Evolutionary conservation across 2,797 vertebrate genomes (phyloP).

Genomic region (Coracias cyanogaster): DNA sequence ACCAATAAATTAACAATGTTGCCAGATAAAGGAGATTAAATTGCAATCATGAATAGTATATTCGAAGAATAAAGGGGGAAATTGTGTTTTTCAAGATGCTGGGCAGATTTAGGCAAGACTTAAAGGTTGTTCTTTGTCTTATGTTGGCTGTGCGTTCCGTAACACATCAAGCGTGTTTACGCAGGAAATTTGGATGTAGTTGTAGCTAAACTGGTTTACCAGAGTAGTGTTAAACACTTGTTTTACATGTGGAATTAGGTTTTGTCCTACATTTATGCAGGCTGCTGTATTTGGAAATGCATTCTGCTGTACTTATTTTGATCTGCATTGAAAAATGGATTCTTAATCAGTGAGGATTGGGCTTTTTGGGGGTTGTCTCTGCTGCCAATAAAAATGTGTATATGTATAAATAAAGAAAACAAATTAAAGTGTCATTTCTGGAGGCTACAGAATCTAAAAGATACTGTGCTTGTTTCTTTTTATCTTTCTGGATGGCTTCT

Average conservation of each 20-base stretch:
- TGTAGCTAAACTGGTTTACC: slow-evolving; percentile 43
- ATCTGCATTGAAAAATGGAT: background rate
- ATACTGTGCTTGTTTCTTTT: background rate
- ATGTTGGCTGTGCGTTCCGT: background rate
- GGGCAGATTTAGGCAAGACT: background rate
- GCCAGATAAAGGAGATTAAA: background rate
- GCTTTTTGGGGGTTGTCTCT: background rate
- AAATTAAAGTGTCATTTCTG: background rate
- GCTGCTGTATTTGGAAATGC: background rate
- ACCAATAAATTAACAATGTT: background rate
- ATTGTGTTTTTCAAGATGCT: background rate
- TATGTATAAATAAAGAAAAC: background rate
- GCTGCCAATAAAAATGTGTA: background rate
- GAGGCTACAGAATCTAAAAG: background rate
- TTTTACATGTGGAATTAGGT: slow-evolving; percentile 6
- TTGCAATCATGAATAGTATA: background rate
- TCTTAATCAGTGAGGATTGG: background rate
- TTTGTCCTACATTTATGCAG: background rate
- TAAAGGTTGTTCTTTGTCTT: background rate
- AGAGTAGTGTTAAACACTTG: background rate
- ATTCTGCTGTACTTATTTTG: background rate
- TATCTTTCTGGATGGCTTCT: background rate
- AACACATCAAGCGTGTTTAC: background rate
- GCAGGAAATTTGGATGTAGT: background rate
- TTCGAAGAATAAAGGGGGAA: background rate